Base-by-base conservation (phyloP, 2,888 invertebrate species). In the Drosophila pseudotalamancana region DNA sequence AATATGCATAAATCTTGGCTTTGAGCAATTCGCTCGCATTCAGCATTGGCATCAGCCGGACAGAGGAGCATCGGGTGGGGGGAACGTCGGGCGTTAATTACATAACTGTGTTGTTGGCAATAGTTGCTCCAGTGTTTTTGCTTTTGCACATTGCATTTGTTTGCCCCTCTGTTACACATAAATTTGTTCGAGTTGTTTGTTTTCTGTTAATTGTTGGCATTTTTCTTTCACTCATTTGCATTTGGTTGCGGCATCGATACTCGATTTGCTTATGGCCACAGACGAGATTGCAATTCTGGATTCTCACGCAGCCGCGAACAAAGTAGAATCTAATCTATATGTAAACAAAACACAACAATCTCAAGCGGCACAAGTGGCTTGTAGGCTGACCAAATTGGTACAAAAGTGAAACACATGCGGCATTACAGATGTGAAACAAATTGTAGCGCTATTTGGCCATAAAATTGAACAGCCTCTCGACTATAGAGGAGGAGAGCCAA, bases 1-100 rank as follows among this genome's bases (percentile, higher is more conserved):
- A 82, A 87, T 87, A 87, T 81, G 78, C 87, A 81, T 87, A 82
- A 85, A 82, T 82, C 87, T 82, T 65, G 49, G 72, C 72, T 72
- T 48, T 78, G 85, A 82, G 87, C 82, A 87, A 84, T 77, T 61
- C 60, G 32, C 51, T 60, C 48, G 66, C 83, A 61, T 77, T 61
- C 70, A 85, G 77, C 76, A 80, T 76, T 66, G 80, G 64, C 57
- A 69, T 49, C 50, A 35, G 40, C 21, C 12, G 48, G 31, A 18
- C 66, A 11, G 11, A 12, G 46, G 18, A 18, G 8, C 3, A 34
- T 29, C 21, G 43, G 16, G 29, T 6, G 12, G 31, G 31, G 18
- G 43, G 18, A 27, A 32, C 18, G 25, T 25, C 12, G 34, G 40
- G 66, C 48, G 37, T 54, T 49, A 83, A 84, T 81, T 81, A 82